Evolutionary conservation across 2,888 invertebrate species (phyloP).

Genomic region (Cosmorhoe ocellata): DNA sequence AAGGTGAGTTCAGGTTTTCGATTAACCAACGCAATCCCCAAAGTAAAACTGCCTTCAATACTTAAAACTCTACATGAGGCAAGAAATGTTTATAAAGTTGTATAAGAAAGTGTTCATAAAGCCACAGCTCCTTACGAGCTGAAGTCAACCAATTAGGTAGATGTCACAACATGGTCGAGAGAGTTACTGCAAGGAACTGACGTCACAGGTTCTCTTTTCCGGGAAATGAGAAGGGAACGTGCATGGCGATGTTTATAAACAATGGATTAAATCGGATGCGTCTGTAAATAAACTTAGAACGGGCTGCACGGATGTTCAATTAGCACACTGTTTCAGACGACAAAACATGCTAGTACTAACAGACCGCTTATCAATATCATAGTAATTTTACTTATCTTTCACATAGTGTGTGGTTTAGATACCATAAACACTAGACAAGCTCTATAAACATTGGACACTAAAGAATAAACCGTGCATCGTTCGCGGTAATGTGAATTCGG

Average conservation of each 20-base stretch:
- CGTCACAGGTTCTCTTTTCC: constrained; percentile 33
- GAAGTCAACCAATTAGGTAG: constrained; percentile 35
- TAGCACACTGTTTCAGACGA: background rate
- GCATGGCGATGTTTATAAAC: constrained; percentile 29
- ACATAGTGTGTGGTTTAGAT: too few relatives aligned
- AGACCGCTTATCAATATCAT: too few relatives aligned
- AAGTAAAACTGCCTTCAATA: too few relatives aligned
- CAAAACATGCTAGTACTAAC: background rate
- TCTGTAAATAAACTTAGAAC: constrained; percentile 4
- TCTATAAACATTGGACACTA: too few relatives aligned
- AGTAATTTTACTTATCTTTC: background rate
- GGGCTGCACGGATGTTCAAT: background rate
- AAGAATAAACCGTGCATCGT: background rate
- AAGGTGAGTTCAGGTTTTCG: too few relatives aligned
- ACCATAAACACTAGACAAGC: too few relatives aligned
- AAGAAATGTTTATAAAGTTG: too few relatives aligned
- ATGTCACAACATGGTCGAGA: constrained; percentile 38
- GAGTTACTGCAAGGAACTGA: constrained; percentile 36
- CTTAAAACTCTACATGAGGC: too few relatives aligned
- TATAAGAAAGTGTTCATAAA: background rate
- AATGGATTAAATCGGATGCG: constrained; percentile 11
- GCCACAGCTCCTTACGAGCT: constrained; percentile 7
- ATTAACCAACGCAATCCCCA: too few relatives aligned
- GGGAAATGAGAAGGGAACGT: constrained; percentile 34
- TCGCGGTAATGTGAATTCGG: background rate